Evolutionary conservation across 1,140 invertebrate genomes (phyloP), one percentile per base, ranked within the genome.

Genomic region (Heterodera schachtii): DNA sequence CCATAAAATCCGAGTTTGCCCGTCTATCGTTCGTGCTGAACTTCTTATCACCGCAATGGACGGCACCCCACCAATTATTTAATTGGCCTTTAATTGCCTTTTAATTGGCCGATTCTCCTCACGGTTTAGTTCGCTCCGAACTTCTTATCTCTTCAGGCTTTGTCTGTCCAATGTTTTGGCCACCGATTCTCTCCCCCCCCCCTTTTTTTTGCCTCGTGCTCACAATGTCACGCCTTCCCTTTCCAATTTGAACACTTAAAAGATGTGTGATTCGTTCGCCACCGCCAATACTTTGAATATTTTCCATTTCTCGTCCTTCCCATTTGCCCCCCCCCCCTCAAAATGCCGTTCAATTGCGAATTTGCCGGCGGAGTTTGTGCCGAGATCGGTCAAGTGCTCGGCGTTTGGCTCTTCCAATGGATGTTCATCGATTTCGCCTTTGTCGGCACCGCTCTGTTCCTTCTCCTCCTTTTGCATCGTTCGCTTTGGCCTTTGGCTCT

Each of bases 71-170:
- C 57, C 13, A 5, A 64, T 13, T 19, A 5, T 16, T 64, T 11
- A 52, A 19, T 5, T 19, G 57, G 11, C 57, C 57, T 11, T 64
- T 64, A 19, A 16, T 19, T 13, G 19, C 13, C 57, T 64, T 64
- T 64, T 19, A 3, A 19, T 64, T 19, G 4, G 57, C 11, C 57
- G 57, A 64, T 19, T 64, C 69, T 16, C 31, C 43, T 6, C 19
- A 16, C 69, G n/a, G 31, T 16, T n/a, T 13, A 71, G 69, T 71
- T 71, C 69, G 19, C 11, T 8, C 69, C 69, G 44, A 71, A 71
- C 69, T 71, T 71, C 69, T 71, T 71, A 71, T 71, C 69, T 71
- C n/a, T 71, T 43, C 69, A 4, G 31, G 21, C 69, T 41, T 13
- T 16, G 4, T 46, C 31, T 46, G 0, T 46, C 11, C 19, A 19